Percentiles rank a stretch among this genome's conserved stretches.
Evolutionary conservation across 1,140 invertebrate species (phyloP).

Genomic region (Rhynchophorus ferrugineus): DNA sequence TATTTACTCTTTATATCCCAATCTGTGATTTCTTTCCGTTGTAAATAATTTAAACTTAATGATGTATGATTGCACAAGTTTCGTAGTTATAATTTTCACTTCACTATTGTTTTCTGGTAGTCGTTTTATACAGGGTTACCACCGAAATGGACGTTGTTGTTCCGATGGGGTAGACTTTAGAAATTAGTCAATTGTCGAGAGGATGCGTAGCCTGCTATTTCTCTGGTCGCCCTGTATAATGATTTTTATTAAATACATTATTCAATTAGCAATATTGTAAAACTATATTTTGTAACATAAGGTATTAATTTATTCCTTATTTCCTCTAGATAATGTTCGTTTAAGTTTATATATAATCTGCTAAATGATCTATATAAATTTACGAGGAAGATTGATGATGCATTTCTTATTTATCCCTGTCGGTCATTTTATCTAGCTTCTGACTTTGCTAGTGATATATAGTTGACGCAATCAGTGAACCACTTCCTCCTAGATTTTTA

Average conservation of each 20-base stretch:
- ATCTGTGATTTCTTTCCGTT: background rate
- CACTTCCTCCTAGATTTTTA: background rate
- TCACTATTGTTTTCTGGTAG: background rate
- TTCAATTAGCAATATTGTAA: background rate
- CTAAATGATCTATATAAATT: no score
- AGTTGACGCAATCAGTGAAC: background rate
- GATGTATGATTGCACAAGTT: background rate
- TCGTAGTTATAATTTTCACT: background rate
- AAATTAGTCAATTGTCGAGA: background rate
- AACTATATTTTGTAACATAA: background rate
- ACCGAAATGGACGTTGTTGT: background rate
- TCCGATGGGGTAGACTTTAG: background rate
- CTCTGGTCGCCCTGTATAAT: background rate
- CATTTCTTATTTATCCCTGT: no score
- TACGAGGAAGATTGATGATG: no score
- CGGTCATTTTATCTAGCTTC: background rate
- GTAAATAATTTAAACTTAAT: background rate
- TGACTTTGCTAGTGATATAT: background rate
- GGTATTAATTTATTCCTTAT: background rate
- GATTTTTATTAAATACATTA: background rate
- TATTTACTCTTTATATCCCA: background rate
- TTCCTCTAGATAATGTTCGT: background rate
- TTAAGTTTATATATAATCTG: background rate
- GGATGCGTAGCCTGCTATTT: background rate
- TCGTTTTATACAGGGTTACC: background rate